Percentiles rank a stretch among this genome's conserved stretches.
Conservation (phyloP, 2,888 invertebrate genomes). For the Malacosoma neustria region DNA sequence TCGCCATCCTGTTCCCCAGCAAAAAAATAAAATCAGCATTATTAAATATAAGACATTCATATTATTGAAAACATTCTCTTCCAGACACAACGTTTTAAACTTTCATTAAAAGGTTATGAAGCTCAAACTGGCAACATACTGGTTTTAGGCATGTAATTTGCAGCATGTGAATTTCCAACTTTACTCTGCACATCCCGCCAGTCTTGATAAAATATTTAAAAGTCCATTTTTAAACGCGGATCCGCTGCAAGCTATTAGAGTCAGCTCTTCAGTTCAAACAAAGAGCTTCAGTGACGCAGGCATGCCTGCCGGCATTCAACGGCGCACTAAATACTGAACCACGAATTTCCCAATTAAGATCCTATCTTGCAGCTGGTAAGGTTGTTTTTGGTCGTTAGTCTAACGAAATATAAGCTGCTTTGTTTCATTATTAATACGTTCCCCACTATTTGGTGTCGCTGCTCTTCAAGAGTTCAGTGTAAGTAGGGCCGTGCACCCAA, state of each 20-base stretch:
- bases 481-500: conserved; percentile 47
- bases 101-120: neutral
- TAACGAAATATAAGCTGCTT: conserved; percentile 48
- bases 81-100: no score
- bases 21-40: no score
- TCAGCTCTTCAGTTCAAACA: conserved; percentile 70
- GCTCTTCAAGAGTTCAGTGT: conserved; percentile 52
- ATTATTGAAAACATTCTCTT: no score
- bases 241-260: conserved; percentile 72
- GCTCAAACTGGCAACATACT: neutral
- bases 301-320: conserved; percentile 47
- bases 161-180: conserved; percentile 16
- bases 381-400: conserved; percentile 38
- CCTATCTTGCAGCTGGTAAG: conserved; percentile 47
- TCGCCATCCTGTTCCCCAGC: no score
- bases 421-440: conserved; percentile 63
- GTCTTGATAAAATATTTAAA: conserved; percentile 66
- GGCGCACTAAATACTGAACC: conserved; percentile 42
- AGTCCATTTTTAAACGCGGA: conserved; percentile 66
- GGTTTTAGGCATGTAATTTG: neutral
- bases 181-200: conserved; percentile 33
- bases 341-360: conserved; percentile 55
- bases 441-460: conserved; percentile 67
- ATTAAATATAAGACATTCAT: no score
- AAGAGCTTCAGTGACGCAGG: conserved; percentile 62